Base-by-base conservation (phyloP, 2,113 vertebrate genomes). In the Sclerurus mexicanus region DNA sequence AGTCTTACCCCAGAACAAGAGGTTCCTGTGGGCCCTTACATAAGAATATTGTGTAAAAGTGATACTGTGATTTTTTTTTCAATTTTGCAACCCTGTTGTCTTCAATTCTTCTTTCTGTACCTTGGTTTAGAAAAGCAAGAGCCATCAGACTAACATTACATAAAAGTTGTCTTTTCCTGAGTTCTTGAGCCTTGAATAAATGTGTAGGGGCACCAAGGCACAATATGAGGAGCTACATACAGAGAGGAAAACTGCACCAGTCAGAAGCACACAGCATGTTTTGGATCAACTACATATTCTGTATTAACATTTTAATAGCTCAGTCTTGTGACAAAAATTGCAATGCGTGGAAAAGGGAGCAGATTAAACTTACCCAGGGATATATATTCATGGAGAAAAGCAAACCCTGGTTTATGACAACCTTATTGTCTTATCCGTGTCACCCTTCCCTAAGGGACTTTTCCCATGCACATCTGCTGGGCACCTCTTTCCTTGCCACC, bases 131-230 rank as follows among this genome's bases (percentile, higher is more conserved):
- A 69, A 81, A 10, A 80, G 14, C 30, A 73, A 79, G 42, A 80
- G 19, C 37, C 50, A 22, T 23, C 68, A 53, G 56, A 14, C 27
- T 16, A 42, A n/a, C 9, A 20, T 6, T 24, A 31, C 37, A 40
- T 9, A 11, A 2, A 55, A 44, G 35, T 4, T 60, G 30, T 24
- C 63, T 52, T 77, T 71, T 40, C 44, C 35, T 60, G 33, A n/a
- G 42, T 64, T 63, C 16, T 23, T 3, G 12, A 86, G 27, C 24
- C 40, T 55, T 80, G 28, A 77, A 58, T 6, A 71, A 68, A 67
- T 20, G 13, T 6, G 1, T 14, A 42, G 71, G 22, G 42, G 88
- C 63, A 24, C 14, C 0, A 0, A 50, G 40, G 7, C 14, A 15
- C 1, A 14, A 11, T 9, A 6, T 10, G 17, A 33, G 28, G 7